Percentiles rank a stretch among this genome's conserved stretches.
Conservation (phyloP, 2,113 vertebrate species). For the Phasianus colchicus region DNA sequence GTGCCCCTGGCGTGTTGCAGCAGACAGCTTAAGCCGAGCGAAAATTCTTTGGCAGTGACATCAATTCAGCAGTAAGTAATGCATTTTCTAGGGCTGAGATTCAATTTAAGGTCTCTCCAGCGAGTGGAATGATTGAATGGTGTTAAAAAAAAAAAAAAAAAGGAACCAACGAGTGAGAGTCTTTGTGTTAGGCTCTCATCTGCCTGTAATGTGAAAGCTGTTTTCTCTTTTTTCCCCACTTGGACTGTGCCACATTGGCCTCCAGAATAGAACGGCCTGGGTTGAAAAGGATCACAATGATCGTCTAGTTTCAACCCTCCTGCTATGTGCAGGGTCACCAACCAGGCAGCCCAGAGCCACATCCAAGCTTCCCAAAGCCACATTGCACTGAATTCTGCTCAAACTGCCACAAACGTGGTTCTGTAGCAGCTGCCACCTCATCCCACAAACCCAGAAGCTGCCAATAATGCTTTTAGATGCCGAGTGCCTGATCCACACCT, state of each 20-base stretch:
- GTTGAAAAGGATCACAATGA: too few species aligned
- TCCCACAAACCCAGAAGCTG: background rate
- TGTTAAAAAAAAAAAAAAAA: background rate
- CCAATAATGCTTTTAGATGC: background rate
- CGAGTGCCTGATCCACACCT: background rate
- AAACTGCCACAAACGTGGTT: background rate
- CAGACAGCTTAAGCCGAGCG: slow-evolving; percentile 59
- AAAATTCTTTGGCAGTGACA: slow-evolving; percentile 75
- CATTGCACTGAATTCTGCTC: background rate
- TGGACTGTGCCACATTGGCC: background rate
- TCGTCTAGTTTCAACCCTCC: too few species aligned
- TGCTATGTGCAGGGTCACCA: too few species aligned
- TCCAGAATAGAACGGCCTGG: too few species aligned
- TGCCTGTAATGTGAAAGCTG: background rate
- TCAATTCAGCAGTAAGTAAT: slow-evolving; percentile 60
- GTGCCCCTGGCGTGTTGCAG: slow-evolving; percentile 58
- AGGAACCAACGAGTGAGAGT: background rate
- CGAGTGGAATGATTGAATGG: slow-evolving; percentile 29
- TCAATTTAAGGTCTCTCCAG: slow-evolving; percentile 48
- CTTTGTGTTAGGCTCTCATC: background rate
- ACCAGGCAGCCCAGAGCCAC: too few species aligned
- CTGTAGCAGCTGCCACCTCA: background rate
- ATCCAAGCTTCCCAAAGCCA: background rate
- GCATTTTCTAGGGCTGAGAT: slow-evolving; percentile 62
- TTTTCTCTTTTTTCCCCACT: background rate